phyloP scores from a whole-genome alignment of 2,113 vertebrate species.

The Tetrao urogallus region DNA sequence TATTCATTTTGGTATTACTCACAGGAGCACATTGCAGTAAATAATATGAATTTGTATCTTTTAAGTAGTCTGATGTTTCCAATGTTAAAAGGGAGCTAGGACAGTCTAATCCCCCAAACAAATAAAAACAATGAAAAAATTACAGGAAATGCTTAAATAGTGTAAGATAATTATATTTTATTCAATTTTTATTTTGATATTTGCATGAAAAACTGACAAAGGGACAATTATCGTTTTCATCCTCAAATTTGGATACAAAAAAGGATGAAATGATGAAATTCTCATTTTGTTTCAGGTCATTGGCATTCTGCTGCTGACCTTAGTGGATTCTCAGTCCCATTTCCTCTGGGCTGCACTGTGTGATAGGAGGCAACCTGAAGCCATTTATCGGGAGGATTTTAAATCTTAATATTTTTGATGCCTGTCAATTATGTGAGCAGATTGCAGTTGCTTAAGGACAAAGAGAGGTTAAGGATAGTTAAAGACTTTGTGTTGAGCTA shows the following conservation, averaged over 20 bases:
- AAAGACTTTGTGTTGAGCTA: not conserved
- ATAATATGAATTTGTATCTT: not conserved
- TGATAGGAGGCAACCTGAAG: not conserved
- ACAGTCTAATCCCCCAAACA: not conserved
- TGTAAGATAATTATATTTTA: not conserved
- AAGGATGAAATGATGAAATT: not conserved
- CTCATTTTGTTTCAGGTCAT: not conserved
- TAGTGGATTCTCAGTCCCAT: accelerated
- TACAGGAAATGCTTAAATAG: not conserved
- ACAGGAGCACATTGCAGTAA: not conserved
- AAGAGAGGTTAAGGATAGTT: not conserved
- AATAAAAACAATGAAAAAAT: not conserved
- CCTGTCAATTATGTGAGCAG: not conserved
- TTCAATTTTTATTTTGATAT: not conserved
- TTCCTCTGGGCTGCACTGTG: not conserved
- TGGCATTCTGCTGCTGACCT: not conserved
- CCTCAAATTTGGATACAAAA: not conserved
- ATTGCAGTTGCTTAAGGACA: not conserved
- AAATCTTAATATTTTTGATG: not conserved
- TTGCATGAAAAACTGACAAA: not conserved
- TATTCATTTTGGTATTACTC: not conserved
- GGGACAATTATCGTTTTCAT: not conserved
- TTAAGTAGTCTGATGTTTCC: not conserved
- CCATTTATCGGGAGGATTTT: not conserved
- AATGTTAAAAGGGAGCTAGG: not conserved